Evolutionary conservation across 1,140 invertebrate species (phyloP), one percentile per base, ranked within the genome.

Genomic region (Euura saliciscinereae): DNA sequence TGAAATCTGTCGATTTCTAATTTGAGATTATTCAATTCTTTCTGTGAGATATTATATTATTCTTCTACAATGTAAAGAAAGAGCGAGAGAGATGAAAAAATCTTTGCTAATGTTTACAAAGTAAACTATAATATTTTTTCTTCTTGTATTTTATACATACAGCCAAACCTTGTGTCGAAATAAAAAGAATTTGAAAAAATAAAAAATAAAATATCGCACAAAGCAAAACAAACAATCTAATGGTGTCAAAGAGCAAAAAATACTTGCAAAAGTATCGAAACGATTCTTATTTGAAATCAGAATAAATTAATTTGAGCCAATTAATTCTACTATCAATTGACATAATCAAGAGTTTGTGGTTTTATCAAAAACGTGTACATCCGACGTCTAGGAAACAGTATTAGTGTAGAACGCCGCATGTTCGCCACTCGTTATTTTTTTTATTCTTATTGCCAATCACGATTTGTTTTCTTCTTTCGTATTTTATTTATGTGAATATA

Each of bases 301-400:
- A 64, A 71, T 72, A 45, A 66, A n/a, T n/a, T n/a, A n/a, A n/a
- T n/a, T n/a, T n/a, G n/a, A n/a, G n/a, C n/a, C n/a, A 43, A 43
- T 59, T 67, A 46, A 66, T 59, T 65, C 45, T 45, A 72, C 6
- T 69, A 73, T 75, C 70, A 71, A 43, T 71, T 43, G 71, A 6
- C 72, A 51, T 65, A 44, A 65, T 65, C 13, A 68, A 43, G 44
- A 65, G 73, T 71, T 76, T 74, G 78, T 59, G 51, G 51, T 11
- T 59, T 11, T 11, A 59, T n/a, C 51, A 59, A 42, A 74, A 28
- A 28, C 28, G 28, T 28, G 28, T 74, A 43, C 78, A 79, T 75
- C 77, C 73, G 80, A 76, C 70, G 78, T 78, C 75, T 76, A 77
- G 83, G 82, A 78, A 85, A 79, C 85, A 87, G 86, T 87, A 87